phyloP scores from a whole-genome alignment of 1,140 invertebrate genomes.

The Ceratosolen solmsi region DNA sequence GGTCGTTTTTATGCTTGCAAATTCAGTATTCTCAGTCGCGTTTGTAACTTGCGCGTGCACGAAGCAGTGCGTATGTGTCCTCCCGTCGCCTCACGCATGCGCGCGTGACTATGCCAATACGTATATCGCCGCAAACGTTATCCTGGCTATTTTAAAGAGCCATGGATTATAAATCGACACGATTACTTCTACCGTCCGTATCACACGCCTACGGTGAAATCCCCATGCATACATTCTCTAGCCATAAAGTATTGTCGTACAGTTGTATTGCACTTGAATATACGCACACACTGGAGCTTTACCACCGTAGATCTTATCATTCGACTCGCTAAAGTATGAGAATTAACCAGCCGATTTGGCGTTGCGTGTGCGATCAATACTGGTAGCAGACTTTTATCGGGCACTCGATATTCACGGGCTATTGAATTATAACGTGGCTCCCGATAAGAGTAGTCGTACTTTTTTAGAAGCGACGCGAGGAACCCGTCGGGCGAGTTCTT shows the following conservation, averaged over 20 bases:
- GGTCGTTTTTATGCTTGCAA: background rate
- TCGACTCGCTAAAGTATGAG: slow-evolving; percentile 59
- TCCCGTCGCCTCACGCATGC: background rate
- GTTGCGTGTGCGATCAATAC: slow-evolving; percentile 22
- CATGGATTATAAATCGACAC: background rate
- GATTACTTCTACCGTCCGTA: background rate
- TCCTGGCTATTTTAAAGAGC: background rate
- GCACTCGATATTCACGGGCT: slow-evolving; percentile 3
- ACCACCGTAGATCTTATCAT: slow-evolving; percentile 56
- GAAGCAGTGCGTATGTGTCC: too few relatives aligned
- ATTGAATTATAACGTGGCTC: slow-evolving; percentile 37
- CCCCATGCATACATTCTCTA: background rate
- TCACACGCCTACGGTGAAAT: background rate
- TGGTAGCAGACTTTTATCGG: slow-evolving; percentile 33
- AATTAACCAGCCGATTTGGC: slow-evolving; percentile 64
- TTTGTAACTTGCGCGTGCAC: background rate
- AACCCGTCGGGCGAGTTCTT: slow-evolving; percentile 41
- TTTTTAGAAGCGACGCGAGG: slow-evolving; percentile 12
- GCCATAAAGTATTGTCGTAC: background rate
- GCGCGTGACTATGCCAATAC: background rate
- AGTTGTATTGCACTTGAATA: background rate
- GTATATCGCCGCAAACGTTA: background rate
- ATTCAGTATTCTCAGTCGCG: background rate
- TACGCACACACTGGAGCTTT: background rate
- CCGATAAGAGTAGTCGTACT: slow-evolving; percentile 15